Base-by-base conservation (phyloP, 2,113 vertebrate genomes). In the Eurypyga helias region DNA sequence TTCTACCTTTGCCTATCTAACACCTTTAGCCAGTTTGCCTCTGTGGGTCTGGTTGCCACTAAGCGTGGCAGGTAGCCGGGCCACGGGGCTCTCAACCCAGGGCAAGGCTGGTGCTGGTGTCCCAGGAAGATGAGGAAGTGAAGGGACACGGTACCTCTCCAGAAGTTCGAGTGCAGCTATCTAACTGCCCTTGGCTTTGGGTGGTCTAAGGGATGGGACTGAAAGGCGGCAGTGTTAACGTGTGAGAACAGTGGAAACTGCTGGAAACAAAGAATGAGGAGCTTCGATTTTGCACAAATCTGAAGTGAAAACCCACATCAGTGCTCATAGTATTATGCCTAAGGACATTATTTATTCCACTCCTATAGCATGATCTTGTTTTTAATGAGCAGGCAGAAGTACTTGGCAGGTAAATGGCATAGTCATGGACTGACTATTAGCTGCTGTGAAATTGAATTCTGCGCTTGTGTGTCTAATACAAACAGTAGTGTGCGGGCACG, bases 321-420 rank as follows among this genome's bases (percentile, higher is more conserved):
- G n/a, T 78, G 62, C 48, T 87, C 67, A 26, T 4, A 38, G 76
- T 57, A 9, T n/a, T 75, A n/a, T 1, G 20, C 70, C 55, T 70
- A 61, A 66, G 65, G 73, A 78, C 24, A 21, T 64, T 52, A 48
- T 66, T 83, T 84, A 60, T 65, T 75, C 71, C 55, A 49, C 85
- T 89, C 76, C 78, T 66, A 58, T 17, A 58, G 89, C 60, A 25
- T 33, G 83, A 76, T 87, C 33, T 49, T 81, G 72, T 61, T 87
- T 90, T 61, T 89, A 93, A 88, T 94, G 89, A 93, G 87, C 83
- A 93, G 91, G 61, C 83, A 90, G 85, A 62, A 82, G 82, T 31
- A 60, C 49, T 87, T 95, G 90, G 90, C 87, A 92, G 77, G 89
- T 97, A 85, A 95, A 78, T 51, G 57, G 52, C 0, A 0, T 21